Base-by-base conservation (phyloP, 2,888 invertebrate genomes). In the Reticulitermes lucifugus region DNA sequence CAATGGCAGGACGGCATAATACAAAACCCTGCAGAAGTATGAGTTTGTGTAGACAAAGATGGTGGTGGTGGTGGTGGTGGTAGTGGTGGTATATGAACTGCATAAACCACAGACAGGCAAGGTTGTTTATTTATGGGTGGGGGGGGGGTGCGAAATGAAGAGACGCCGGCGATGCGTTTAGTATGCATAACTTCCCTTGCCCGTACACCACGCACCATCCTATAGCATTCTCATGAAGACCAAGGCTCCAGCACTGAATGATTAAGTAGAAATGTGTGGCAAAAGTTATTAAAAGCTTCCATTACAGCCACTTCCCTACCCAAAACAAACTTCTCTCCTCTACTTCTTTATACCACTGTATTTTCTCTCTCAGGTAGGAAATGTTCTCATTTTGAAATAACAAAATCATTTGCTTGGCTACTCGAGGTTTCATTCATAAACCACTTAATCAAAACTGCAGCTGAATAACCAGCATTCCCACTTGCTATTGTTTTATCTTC, bases 251-350 rank as follows among this genome's bases (percentile, higher is more conserved):
- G n/a, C 59, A 14, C 79, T 83, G 79, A 85, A 85, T 83, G 83
- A 85, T 85, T 65, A 77, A 85, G 83, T 85, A 60, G 51, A 80
- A 80, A 22, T 29, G 79, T 75, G 85, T 83, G 85, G 79, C 79
- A 70, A 79, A 85, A 83, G 83, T 85, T 83, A 85, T 85, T 85
- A 85, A 83, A 83, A 85, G 35, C 83, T 60, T 59, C 60, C 21
- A 18, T 18, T 14, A 14, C 55, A 55, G 18, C 55, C 59, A 35
- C 80, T 35, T 59, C 41, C 25, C n/a, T 7, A 12, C 73, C 21
- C 25, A 5, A 70, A 70, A 70, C 10, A 29, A 70, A 73, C 73
- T 35, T 73, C 41, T 21, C 73, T 35, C 73, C 14, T 41, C 73
- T 18, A 1, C 35, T 73, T 73, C 73, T 73, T 73, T 5, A 9